phyloP scores from a whole-genome alignment of 92 coral and sea anemone genomes.

The Hydrozoanthus gracilis region DNA sequence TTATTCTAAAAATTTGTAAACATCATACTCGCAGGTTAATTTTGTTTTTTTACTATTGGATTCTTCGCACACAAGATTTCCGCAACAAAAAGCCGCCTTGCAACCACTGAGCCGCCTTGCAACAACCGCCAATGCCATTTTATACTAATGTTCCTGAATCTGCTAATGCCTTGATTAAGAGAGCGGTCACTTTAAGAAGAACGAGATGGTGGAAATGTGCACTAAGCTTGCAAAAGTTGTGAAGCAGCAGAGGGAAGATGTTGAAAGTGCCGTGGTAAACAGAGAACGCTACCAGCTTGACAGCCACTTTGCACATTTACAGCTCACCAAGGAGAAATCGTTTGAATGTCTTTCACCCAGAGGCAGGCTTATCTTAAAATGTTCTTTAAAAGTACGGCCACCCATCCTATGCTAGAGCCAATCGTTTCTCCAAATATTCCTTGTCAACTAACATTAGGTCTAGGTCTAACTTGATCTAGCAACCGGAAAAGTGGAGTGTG shows the following conservation, averaged over 20 bases:
- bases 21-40: too few species aligned
- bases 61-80: too few species aligned
- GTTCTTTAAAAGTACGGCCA: not conserved
- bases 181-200: not conserved
- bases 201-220: slow-evolving; percentile 9
- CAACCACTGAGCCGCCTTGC: too few species aligned
- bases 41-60: too few species aligned
- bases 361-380: not conserved
- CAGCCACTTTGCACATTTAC: not conserved
- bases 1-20: too few species aligned
- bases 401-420: not conserved
- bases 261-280: slow-evolving; percentile 11
- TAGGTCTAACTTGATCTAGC: too few species aligned
- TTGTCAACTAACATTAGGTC: not conserved
- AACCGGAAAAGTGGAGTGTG: too few species aligned
- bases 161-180: not conserved
- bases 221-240: not conserved
- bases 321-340: not conserved
- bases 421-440: too few species aligned
- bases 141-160: not conserved
- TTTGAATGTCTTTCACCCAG: not conserved
- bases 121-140: not conserved
- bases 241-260: slow-evolving; percentile 27
- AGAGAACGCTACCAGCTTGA: slow-evolving; percentile 21
- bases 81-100: too few species aligned